Base-by-base conservation (phyloP, 2,113 vertebrate species). In the Pongo abelii region DNA sequence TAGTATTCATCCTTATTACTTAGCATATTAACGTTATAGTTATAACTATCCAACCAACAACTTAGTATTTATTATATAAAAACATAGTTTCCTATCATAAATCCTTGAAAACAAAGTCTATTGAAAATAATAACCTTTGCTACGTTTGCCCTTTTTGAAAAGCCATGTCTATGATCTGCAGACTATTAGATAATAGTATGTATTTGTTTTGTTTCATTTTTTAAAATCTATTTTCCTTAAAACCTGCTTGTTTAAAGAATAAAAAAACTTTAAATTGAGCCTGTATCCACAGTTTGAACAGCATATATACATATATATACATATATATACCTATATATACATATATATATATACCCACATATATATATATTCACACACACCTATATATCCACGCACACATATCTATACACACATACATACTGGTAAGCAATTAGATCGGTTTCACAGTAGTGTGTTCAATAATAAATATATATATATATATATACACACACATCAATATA, bases 71-170 rank as follows among this genome's bases (percentile, higher is more conserved):
- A 17, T 64, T 80, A 46, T 81, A 72, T 48, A 88, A 40, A 92
- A 96, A 90, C 23, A 35, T 67, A 55, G 10, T 92, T 96, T 91
- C 61, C n/a, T 48, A 43, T 48, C 25, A 74, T 32, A 74, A 43
- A 46, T 6, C 43, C 55, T 50, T 74, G 22, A 87, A 87, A 40
- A 64, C 67, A 43, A 84, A 89, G 23, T 59, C 23, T 87, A 9
- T 87, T 94, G 52, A 11, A 74, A 96, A 91, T 90, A 67, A 93
- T 93, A 93, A 87, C 20, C 25, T 94, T 94, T 92, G 35, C 55
- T 84, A 89, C 79, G 87, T 75, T 64, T 83, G 46, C 8, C 32
- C 23, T 79, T n/a, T 80, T 93, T 74, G 20, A 87, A 75, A 79
- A 84, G 16, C 25, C 20, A 27, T 38, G 17, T 74, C 52, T 84